A percentile compares a stretch with the other conserved stretches of the same genome.
Evolutionary conservation across 37 sponge, comb jelly and placozoan genomes (phyloP).

Genomic region (Ephydatia muelleri): DNA sequence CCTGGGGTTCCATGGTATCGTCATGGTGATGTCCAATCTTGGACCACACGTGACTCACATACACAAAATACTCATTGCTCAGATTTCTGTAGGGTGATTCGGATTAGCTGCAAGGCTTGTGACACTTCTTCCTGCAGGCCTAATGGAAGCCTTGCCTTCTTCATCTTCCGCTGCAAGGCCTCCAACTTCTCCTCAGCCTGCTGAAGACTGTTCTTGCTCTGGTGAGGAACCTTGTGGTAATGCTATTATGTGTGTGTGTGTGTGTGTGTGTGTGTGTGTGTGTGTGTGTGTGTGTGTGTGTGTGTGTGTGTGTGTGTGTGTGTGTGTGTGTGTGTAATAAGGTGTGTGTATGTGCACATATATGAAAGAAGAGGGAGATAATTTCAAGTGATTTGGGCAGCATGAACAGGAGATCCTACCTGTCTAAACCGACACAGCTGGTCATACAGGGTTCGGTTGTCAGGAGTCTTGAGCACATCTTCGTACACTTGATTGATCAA

Average conservation of each 20-base stretch:
- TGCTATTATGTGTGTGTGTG: slow-evolving; percentile 12
- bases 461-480: slow-evolving; percentile 70
- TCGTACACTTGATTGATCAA: slow-evolving; percentile 80
- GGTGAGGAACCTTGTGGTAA: slow-evolving; percentile 34
- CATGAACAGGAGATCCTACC: slow-evolving; percentile 33
- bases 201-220: slow-evolving; percentile 16
- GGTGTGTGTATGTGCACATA: neutral
- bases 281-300: slow-evolving; percentile 6
- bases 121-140: slow-evolving; percentile 51
- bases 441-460: slow-evolving; percentile 65
- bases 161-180: slow-evolving; percentile 23
- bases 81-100: neutral
- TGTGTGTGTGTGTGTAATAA: too few species aligned
- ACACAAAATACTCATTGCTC: too few species aligned
- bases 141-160: slow-evolving; percentile 46
- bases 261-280: neutral
- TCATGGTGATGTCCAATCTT: too few species aligned
- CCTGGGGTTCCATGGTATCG: too few species aligned
- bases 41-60: too few species aligned
- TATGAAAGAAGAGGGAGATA: neutral
- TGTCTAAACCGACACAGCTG: slow-evolving; percentile 78
- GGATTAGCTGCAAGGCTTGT: slow-evolving; percentile 46
- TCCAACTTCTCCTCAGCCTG: slow-evolving; percentile 46
- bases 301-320: slow-evolving; percentile 16
- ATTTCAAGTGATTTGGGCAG: neutral